Evolutionary conservation across 2,113 vertebrate species (phyloP).

Genomic region (Vidua chalybeata): DNA sequence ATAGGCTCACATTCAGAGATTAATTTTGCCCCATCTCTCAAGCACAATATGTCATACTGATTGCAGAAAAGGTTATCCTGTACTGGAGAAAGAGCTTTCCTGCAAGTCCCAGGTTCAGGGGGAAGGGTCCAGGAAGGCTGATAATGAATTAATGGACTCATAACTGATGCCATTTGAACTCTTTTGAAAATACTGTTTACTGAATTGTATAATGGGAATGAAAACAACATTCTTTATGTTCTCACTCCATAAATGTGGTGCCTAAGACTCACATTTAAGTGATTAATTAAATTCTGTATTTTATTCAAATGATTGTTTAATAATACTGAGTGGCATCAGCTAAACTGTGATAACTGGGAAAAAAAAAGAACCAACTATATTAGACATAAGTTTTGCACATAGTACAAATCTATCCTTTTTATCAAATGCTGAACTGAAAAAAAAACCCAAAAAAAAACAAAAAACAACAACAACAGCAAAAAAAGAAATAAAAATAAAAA

Average conservation of each 20-base stretch:
- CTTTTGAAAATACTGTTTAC: neutral
- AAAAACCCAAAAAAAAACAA: too few species aligned
- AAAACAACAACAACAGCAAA: too few species aligned
- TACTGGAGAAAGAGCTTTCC: neutral
- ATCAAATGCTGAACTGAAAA: neutral
- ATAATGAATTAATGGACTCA: neutral
- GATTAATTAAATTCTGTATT: neutral
- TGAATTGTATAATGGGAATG: neutral
- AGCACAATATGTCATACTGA: neutral
- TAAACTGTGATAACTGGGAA: neutral
- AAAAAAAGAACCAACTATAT: neutral
- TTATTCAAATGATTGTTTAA: neutral
- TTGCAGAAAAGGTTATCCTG: neutral
- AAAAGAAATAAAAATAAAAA: too few species aligned
- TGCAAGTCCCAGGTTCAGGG: neutral
- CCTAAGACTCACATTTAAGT: neutral
- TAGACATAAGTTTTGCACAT: neutral
- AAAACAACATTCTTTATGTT: neutral
- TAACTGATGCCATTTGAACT: neutral
- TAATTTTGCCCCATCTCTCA: neutral
- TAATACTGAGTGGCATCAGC: neutral
- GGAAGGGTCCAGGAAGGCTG: neutral
- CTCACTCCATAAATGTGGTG: neutral
- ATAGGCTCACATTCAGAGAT: neutral
- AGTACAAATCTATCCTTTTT: neutral